Evolutionary conservation across 37 sponge, comb jelly and placozoan species (phyloP).

Genomic region (Cliona cf. orientalis): DNA sequence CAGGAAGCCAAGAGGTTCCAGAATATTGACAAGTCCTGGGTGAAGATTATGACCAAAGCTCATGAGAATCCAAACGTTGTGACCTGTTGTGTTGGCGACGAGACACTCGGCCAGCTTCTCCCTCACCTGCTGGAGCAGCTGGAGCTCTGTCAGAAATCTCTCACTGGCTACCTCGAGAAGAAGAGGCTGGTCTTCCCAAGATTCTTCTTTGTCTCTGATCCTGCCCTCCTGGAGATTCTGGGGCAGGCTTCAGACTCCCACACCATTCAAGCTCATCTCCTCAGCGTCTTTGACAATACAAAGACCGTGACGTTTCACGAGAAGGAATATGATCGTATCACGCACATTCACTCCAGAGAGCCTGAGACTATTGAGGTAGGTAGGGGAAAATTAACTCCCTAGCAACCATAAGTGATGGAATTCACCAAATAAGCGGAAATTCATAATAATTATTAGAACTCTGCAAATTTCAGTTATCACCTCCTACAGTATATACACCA

Average conservation of each 20-base stretch:
- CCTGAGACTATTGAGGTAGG: conserved; percentile 94
- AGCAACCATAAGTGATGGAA: not conserved
- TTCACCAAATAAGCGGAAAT: not conserved
- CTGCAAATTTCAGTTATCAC: not conserved
- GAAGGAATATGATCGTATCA: conserved; percentile 96
- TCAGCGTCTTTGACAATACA: conserved; percentile 98
- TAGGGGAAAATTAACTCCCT: not conserved
- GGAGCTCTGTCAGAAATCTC: conserved; percentile 99
- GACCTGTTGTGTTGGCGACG: conserved; percentile 97
- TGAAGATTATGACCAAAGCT: conserved; percentile 96
- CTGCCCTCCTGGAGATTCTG: conserved; percentile 96
- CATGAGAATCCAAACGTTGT: conserved; percentile 96
- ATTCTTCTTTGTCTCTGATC: conserved; percentile 99
- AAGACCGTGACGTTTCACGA: conserved; percentile 97
- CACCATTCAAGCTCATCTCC: conserved; percentile 97
- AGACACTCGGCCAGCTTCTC: conserved; percentile 97
- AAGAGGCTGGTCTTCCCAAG: conserved; percentile 97
- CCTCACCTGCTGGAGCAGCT: conserved; percentile 99
- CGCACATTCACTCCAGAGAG: conserved; percentile 96
- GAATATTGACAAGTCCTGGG: conserved; percentile 99
- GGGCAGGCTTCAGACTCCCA: conserved; percentile 98
- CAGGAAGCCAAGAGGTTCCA: conserved; percentile 98
- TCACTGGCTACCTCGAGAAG: conserved; percentile 99
- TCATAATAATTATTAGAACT: not conserved
- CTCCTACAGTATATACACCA: not conserved